Percentiles rank a stretch among this genome's conserved stretches.
Evolutionary conservation across 2,888 invertebrate genomes (phyloP).

Genomic region (Phyllotreta striolata): DNA sequence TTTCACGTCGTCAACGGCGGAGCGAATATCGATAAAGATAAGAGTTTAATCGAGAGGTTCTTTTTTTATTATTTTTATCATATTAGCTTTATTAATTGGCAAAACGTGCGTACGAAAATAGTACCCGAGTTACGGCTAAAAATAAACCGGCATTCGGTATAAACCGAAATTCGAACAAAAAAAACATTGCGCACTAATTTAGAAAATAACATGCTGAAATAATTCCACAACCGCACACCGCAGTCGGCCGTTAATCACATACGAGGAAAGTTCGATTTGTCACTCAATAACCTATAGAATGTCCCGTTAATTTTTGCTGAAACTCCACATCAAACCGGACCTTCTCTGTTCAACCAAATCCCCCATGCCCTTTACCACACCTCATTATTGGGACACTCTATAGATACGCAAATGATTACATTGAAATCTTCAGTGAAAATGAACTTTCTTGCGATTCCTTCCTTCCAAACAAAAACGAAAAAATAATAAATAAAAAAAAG

Average conservation of each 20-base stretch:
- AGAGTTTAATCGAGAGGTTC: too few relatives aligned
- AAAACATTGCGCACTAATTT: slow-evolving; percentile 6
- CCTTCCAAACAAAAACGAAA: slow-evolving; percentile 16
- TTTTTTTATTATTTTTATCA: too few relatives aligned
- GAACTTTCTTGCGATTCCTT: slow-evolving; percentile 21
- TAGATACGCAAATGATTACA: background rate
- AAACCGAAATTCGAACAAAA: background rate
- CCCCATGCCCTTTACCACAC: background rate
- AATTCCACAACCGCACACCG: slow-evolving; percentile 16
- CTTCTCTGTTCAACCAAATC: too few relatives aligned
- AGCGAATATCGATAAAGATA: too few relatives aligned
- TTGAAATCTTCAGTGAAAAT: slow-evolving; percentile 16
- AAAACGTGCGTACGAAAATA: too few relatives aligned
- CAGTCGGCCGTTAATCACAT: slow-evolving; percentile 12
- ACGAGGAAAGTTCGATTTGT: slow-evolving; percentile 22
- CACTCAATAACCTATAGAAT: background rate
- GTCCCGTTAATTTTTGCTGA: background rate
- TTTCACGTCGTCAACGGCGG: too few relatives aligned
- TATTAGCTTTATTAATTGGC: too few relatives aligned
- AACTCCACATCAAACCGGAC: too few relatives aligned
- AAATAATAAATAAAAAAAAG: slow-evolving; percentile 15
- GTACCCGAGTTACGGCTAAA: too few relatives aligned
- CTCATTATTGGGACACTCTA: background rate
- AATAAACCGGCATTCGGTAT: too few relatives aligned
- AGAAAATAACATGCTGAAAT: slow-evolving; percentile 21